phyloP scores from a whole-genome alignment of 2,888 invertebrate species.

The Euplexia lucipara region DNA sequence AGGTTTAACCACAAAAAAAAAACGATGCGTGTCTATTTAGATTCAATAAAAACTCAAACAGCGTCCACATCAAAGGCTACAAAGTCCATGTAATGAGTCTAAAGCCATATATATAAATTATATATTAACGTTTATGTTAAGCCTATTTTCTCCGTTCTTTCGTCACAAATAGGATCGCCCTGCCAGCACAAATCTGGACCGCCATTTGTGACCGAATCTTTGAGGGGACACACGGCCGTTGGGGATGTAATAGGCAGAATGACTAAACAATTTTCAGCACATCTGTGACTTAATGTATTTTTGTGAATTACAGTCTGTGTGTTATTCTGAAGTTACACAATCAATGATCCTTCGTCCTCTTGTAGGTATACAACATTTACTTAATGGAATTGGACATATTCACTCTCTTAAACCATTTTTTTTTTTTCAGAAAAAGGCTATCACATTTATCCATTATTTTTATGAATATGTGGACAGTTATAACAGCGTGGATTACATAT shows the following conservation, averaged over 20 bases:
- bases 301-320: too few relatives aligned
- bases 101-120: conserved; percentile 58
- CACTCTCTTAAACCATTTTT: too few relatives aligned
- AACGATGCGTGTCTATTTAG: conserved; percentile 29
- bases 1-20: conserved; percentile 34
- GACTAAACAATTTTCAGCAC: too few relatives aligned
- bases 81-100: conserved; percentile 34
- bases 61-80: conserved; percentile 56
- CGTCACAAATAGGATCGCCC: conserved; percentile 86
- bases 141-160: conserved; percentile 79
- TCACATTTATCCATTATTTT: too few relatives aligned
- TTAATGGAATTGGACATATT: too few relatives aligned
- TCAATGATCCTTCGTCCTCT: too few relatives aligned
- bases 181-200: conserved; percentile 82
- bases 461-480: too few relatives aligned
- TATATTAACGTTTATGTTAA: conserved; percentile 73
- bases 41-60: conserved; percentile 46
- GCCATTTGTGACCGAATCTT: conserved; percentile 87
- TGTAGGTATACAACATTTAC: too few relatives aligned
- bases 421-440: too few relatives aligned
- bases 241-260: conserved; percentile 14
- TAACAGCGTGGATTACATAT: too few relatives aligned
- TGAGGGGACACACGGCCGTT: conserved; percentile 72
- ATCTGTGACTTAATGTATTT: too few relatives aligned
- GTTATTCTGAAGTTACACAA: too few relatives aligned